Conservation (phyloP, 2,113 vertebrate genomes). For the Callithrix jacchus region DNA sequence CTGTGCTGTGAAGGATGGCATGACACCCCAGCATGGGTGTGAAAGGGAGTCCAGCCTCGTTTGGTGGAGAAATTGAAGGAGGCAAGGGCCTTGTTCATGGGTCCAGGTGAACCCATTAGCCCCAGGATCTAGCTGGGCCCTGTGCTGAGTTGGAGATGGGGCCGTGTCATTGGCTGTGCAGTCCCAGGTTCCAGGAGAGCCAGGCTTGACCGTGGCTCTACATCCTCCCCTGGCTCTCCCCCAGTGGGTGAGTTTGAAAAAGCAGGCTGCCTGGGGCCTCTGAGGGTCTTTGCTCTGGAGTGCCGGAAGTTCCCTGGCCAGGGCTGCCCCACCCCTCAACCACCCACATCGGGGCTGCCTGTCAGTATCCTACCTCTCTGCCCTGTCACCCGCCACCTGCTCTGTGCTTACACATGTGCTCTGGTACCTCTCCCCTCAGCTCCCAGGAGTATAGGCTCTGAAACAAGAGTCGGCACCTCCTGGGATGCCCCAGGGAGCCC, state of each 20-base stretch:
- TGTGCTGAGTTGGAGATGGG: no score
- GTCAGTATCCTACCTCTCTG: neutral
- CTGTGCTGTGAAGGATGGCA: neutral
- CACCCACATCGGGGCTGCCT: neutral
- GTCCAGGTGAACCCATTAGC: accelerated
- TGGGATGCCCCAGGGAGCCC: neutral
- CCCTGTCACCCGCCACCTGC: neutral
- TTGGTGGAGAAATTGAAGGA: neutral
- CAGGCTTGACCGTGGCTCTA: neutral
- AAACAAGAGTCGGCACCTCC: neutral
- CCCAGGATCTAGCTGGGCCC: neutral
- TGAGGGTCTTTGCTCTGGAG: neutral
- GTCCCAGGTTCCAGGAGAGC: neutral
- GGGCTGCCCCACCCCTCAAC: neutral
- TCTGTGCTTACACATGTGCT: neutral
- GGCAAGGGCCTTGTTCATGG: neutral
- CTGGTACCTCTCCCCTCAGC: neutral
- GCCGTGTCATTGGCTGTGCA: neutral
- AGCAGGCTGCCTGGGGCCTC: neutral
- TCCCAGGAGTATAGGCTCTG: neutral
- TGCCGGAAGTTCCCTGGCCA: neutral
- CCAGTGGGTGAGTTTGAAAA: neutral
- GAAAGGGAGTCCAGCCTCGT: neutral
- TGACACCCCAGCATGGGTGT: neutral
- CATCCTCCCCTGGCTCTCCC: neutral